Evolutionary conservation across 2,113 vertebrate genomes (phyloP), one percentile per base, ranked within the genome.

Genomic region (Zingel zingel): DNA sequence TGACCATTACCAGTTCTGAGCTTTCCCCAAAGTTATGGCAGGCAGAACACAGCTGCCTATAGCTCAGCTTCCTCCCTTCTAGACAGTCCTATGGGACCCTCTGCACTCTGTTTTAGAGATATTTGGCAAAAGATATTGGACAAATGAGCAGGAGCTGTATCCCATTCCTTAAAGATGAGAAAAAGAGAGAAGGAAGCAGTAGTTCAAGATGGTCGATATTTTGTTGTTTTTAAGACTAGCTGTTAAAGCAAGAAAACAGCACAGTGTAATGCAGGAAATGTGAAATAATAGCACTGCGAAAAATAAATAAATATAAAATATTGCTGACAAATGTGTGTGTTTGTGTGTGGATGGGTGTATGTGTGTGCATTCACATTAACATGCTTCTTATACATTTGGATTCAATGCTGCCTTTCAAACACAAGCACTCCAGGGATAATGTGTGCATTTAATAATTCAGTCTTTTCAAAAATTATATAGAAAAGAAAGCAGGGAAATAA

Each of bases 91-190:
- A 1, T 81, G 91, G 88, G 91, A 90, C 66, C 54, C 71, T 79
- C 84, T 77, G 56, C 69, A 67, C 68, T 76, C 27, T 53, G 63
- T 81, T 85, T 84, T 69, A 79, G 79, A 90, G 72, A 88, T 83
- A 64, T 86, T 84, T 79, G 72, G 67, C 84, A 81, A 79, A 84
- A 77, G 48, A 83, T 68, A 47, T 73, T 51, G 85, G 83, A 87
- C 86, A 90, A 92, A 86, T 61, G 74, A 91, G 82, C 80, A 56
- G 69, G 73, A 86, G 83, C 78, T 88, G 88, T 66, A 91, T 84
- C 72, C 69, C 62, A 59, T 91, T 87, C 79, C 73, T 69, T 58
- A 54, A 71, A 81, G 84, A 86, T 78, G 76, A 76, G 79, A 73
- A 85, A 53, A 43, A 50, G 16, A 74, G 7, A 78, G 56, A 64